Percentiles rank a stretch among this genome's conserved stretches.
Conservation (phyloP, 2,797 vertebrate genomes). For the Arctocebus calabarensis region DNA sequence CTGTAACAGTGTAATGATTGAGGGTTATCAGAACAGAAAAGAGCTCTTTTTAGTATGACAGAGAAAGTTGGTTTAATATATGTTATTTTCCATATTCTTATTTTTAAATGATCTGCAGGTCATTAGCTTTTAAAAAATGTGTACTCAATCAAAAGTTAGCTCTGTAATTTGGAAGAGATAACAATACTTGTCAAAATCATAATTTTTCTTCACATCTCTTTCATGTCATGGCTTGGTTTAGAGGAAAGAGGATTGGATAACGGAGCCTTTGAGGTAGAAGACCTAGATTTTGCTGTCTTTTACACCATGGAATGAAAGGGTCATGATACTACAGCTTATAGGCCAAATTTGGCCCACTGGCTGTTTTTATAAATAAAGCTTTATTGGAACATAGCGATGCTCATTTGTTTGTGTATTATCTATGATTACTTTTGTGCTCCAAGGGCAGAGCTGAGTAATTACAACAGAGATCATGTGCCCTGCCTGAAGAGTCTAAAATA, state of each 20-base stretch:
- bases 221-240: slow-evolving; percentile 20
- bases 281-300: slow-evolving; percentile 38
- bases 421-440: slow-evolving; percentile 6
- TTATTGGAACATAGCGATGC: slow-evolving; percentile 45
- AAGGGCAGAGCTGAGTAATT: neutral
- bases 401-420: neutral
- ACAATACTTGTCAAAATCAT: slow-evolving; percentile 53
- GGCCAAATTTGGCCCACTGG: neutral
- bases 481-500: neutral
- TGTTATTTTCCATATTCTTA: slow-evolving; percentile 40
- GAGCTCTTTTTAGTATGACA: slow-evolving; percentile 41
- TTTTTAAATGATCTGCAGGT: slow-evolving; percentile 44
- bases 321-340: neutral
- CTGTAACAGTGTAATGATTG: slow-evolving; percentile 47
- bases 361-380: slow-evolving; percentile 64
- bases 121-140: slow-evolving; percentile 14
- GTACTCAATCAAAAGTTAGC: slow-evolving; percentile 42
- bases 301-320: neutral
- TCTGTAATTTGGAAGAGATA: slow-evolving; percentile 38
- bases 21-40: slow-evolving; percentile 42
- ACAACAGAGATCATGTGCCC: neutral
- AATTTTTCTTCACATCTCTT: neutral
- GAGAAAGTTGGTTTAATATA: slow-evolving; percentile 49
- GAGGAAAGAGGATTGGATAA: slow-evolving; percentile 23
- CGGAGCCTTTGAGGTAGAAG: slow-evolving; percentile 6